Conservation (phyloP, 1,140 invertebrate species). For the Spodoptera frugiperda region DNA sequence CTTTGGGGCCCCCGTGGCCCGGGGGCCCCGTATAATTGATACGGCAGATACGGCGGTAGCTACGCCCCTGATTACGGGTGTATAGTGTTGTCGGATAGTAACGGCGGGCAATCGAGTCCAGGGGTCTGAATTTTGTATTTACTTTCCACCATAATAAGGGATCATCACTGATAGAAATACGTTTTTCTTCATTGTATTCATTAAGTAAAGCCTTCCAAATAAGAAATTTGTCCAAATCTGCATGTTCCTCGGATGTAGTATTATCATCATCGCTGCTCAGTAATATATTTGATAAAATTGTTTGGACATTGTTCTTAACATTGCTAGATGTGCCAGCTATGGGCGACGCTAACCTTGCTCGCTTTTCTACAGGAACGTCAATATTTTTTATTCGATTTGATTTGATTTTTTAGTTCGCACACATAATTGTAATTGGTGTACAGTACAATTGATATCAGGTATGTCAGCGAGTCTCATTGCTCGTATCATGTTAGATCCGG, state of each 20-base stretch:
- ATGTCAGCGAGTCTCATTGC: background rate
- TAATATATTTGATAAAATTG: slow-evolving; percentile 43
- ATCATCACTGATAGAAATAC: slow-evolving; percentile 57
- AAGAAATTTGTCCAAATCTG: slow-evolving; percentile 47
- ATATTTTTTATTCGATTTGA: background rate
- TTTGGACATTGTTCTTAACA: background rate
- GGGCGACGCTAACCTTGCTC: background rate
- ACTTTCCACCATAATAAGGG: slow-evolving; percentile 59
- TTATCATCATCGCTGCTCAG: slow-evolving; percentile 48
- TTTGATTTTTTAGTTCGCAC: background rate
- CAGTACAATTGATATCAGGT: background rate
- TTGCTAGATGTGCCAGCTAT: too few species aligned
- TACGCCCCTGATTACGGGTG: too few species aligned
- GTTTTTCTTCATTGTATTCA: slow-evolving; percentile 55
- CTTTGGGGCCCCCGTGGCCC: too few species aligned
- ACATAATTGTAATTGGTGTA: background rate
- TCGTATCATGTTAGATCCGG: slow-evolving; percentile 41
- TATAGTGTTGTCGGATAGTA: too few species aligned
- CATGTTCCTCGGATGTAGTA: slow-evolving; percentile 43
- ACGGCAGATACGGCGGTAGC: too few species aligned
- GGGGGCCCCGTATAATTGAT: too few species aligned
- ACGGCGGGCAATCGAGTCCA: slow-evolving; percentile 52
- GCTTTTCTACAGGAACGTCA: background rate
- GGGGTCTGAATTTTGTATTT: slow-evolving; percentile 51
- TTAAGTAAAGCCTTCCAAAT: slow-evolving; percentile 37